These are phyloP conservation scores for Anthopleura sola DNA, from an alignment of 64 coral and sea anemone species.

Conservation along the genomic window DNA sequence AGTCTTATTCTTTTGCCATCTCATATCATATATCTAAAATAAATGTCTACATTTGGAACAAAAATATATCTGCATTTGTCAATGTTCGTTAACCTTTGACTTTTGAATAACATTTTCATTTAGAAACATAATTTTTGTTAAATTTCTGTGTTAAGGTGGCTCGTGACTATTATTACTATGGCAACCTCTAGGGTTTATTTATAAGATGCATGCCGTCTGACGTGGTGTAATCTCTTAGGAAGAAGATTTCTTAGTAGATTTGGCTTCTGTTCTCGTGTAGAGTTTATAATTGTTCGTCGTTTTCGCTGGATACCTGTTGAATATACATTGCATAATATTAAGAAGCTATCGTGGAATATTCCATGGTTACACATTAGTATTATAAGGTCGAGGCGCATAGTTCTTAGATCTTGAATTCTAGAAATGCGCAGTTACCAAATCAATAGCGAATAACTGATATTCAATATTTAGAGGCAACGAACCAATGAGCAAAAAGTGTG, in stretches of 20 bases:
- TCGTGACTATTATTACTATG: neutral
- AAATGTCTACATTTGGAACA: slow-evolving; percentile 18
- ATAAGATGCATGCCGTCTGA: slow-evolving; percentile 5
- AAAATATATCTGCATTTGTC: slow-evolving; percentile 2
- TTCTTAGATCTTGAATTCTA: no score
- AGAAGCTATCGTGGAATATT: neutral
- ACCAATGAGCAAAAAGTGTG: no score
- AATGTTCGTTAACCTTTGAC: slow-evolving; percentile 33
- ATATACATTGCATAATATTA: neutral
- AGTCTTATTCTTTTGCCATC: neutral
- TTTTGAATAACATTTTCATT: neutral
- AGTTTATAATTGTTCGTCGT: slow-evolving; percentile 6
- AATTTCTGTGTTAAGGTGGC: neutral
- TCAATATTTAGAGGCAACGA: no score
- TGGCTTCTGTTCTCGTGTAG: slow-evolving; percentile 18
- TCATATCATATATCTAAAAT: slow-evolving; percentile 35
- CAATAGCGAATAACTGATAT: no score
- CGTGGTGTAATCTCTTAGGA: neutral
- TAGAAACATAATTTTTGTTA: neutral
- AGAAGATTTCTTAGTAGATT: slow-evolving; percentile 15
- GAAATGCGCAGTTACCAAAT: no score
- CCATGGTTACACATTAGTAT: no score
- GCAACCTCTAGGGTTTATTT: neutral
- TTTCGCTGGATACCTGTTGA: neutral
- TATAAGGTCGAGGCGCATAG: no score